Base-by-base conservation (phyloP, 2,113 vertebrate species). In the Oreotragus oreotragus region DNA sequence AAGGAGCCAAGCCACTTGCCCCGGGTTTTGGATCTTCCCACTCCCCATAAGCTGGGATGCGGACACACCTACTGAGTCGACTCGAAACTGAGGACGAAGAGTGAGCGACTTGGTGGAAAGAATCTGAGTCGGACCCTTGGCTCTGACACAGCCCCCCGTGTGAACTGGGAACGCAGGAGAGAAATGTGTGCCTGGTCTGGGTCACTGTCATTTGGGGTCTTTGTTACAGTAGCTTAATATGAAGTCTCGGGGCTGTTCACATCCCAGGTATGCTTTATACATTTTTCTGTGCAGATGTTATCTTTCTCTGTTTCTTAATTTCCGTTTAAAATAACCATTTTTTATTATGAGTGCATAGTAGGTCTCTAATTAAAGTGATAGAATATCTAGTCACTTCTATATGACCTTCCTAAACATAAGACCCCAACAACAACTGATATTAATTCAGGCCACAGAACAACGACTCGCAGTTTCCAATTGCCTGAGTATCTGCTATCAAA, bases 281-380 rank as follows among this genome's bases (percentile, higher is more conserved):
- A 49, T 70, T 58, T 86, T 60, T 47, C 33, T 86, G 28, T 15
- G 2, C 8, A 88, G 23, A 45, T 8, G 3, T 25, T 23, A 5
- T 33, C 14, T 84, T 53, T 88, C 27, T 91, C 21, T 30, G 23
- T 87, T 64, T 81, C 55, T 47, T 57, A 85, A 62, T 90, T 64
- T 53, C 23, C 39, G 57, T 33, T 60, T 77, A 88, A 84, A 36
- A 36, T 7, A 55, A 57, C 30, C 30, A 39, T 49, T 33, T 94
- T 39, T 73, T 39, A 39, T 90, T 39, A 79, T 53, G 10, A 66
- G 6, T 2, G 1, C 4, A 9, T 2, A 5, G 8, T 79, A 25
- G 25, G 25, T 47, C 16, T 36, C 36, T 83, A 94, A 58, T 58
- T 70, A 83, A 83, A 94, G 17, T 12, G 39, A 33, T 2, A 84